phyloP scores from a whole-genome alignment of 2,113 vertebrate species.

The Trichechus manatus region DNA sequence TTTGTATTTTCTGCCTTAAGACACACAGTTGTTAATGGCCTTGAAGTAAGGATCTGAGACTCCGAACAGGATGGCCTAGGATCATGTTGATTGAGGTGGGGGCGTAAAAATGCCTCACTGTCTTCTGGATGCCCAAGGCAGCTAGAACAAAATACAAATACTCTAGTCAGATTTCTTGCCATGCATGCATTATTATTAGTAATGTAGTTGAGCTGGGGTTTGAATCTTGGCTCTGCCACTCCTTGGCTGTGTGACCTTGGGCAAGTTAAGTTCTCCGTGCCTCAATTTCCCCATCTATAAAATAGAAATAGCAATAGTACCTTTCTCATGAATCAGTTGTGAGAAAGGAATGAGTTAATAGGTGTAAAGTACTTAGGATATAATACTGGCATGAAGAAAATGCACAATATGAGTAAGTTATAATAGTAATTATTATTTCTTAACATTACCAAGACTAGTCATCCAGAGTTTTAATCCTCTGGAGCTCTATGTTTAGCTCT shows the following conservation, averaged over 20 bases:
- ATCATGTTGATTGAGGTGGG: not conserved
- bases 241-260: not conserved
- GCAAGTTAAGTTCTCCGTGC: not conserved
- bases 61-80: not conserved
- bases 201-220: not conserved
- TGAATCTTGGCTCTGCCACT: not conserved
- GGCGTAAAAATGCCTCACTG: not conserved
- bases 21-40: not conserved
- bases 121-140: not conserved
- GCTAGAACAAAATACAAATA: not conserved
- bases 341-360: not conserved
- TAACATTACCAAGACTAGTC: not conserved
- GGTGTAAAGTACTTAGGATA: not conserved
- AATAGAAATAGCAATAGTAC: not conserved
- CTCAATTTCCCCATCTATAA: not conserved
- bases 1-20: not conserved
- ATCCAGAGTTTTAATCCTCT: slow-evolving; percentile 20
- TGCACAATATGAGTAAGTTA: not conserved
- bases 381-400: not conserved
- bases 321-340: not conserved
- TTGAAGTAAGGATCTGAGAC: not conserved
- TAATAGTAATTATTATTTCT: not conserved
- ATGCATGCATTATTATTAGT: not conserved
- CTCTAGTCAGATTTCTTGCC: not conserved
- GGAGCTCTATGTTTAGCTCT: not conserved